phyloP scores from a whole-genome alignment of 2,113 vertebrate genomes.

The Accipiter virgatus region DNA sequence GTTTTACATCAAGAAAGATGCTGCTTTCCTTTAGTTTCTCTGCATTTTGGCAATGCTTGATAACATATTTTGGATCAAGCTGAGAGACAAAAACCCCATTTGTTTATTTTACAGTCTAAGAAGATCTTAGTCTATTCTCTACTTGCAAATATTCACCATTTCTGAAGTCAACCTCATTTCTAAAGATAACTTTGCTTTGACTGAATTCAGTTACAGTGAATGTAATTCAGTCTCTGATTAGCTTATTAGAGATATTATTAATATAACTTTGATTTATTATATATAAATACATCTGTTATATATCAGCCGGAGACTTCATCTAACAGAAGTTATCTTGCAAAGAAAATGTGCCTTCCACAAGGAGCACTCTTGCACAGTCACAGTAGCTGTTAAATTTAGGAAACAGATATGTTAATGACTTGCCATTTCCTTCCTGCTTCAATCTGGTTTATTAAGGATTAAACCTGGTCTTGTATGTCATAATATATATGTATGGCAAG shows the following conservation, averaged over 20 bases:
- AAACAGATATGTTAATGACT: not conserved
- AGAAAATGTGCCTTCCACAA: not conserved
- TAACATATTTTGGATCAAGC: not conserved
- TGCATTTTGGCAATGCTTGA: not conserved
- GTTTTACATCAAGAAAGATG: not conserved
- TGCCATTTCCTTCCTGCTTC: not conserved
- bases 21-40: not conserved
- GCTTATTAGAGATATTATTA: not conserved
- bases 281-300: not conserved
- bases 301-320: not conserved
- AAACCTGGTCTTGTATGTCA: not conserved
- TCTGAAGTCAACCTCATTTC: not conserved
- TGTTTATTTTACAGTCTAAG: not conserved
- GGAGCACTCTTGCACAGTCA: not conserved
- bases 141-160: not conserved
- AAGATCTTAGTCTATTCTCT: not conserved
- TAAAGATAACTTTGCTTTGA: not conserved
- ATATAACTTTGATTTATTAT: not conserved
- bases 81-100: not conserved
- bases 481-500: not conserved
- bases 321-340: not conserved
- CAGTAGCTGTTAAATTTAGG: not conserved
- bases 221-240: not conserved
- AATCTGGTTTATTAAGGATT: not conserved
- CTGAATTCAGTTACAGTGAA: not conserved